Evolutionary conservation across 2,888 invertebrate genomes (phyloP), one percentile per base, ranked within the genome.

Genomic region (Melieria crassipennis): DNA sequence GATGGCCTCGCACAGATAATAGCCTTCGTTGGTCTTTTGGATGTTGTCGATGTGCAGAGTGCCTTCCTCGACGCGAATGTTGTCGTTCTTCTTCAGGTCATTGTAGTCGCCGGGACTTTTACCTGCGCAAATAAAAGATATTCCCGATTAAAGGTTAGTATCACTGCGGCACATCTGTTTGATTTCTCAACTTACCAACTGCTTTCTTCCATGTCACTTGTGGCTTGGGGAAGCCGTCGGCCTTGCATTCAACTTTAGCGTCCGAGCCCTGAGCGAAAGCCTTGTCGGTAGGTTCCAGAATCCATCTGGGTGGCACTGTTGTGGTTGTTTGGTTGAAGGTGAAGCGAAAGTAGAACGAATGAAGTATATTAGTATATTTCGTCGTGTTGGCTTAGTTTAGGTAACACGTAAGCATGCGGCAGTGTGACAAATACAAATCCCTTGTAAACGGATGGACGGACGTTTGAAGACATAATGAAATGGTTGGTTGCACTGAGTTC

Each of bases 151-250:
- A 58, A 1, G 30, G 7, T 58, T 58, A 4, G 4, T 45, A 45
- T 45, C 16, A n/a, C 42, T 16, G 5, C 16, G 43, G 5, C 43
- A 45, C 30, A 11, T 63, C n/a, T 6, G 56, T 43, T 57, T 7
- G n/a, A 55, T 65, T 43, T 55, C 42, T 65, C n/a, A 43, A 79
- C 87, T 84, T 89, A 96, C 96, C 96, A 89, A 95, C 94, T 85
- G 96, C 96, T 91, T 94, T 93, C 89, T 96, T 97, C 97, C 97
- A 97, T 79, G 95, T 95, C 63, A 97, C 95, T 84, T 94, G 92
- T 78, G 96, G 96, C 90, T 94, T 95, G 75, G 96, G 97, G 89
- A 96, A 97, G 81, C 97, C 96, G 89, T 96, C 96, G 86, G 96
- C 95, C 90, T 96, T 96, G 88, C 97, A 97, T 90, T 97, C 96